Evolutionary conservation across 1,140 invertebrate genomes (phyloP).

Genomic region (Paraescarpia echinospica): DNA sequence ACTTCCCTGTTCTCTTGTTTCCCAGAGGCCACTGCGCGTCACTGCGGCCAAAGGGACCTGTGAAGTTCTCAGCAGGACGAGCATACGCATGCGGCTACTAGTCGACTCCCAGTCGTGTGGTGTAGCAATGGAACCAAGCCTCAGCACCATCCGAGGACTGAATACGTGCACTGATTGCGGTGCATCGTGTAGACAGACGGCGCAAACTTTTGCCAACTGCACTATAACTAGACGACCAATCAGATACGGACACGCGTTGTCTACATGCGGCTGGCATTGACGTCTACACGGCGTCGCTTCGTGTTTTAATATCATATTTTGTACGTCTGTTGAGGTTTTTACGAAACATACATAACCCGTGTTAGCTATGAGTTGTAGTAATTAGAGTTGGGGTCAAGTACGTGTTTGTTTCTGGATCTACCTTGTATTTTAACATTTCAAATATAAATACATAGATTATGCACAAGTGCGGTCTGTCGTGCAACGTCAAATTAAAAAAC

Average conservation of each 20-base stretch:
- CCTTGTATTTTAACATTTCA: no score
- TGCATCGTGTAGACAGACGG: background rate
- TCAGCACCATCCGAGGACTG: no score
- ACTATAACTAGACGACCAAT: background rate
- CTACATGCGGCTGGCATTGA: no score
- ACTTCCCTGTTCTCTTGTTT: background rate
- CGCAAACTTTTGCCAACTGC: background rate
- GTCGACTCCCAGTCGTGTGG: background rate
- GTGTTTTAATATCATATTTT: background rate
- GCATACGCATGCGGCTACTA: conserved; percentile 10
- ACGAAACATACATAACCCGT: background rate
- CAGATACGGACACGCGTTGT: background rate
- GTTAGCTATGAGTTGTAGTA: background rate
- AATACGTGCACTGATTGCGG: background rate
- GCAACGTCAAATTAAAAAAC: no score
- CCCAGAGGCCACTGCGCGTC: conserved; percentile 2
- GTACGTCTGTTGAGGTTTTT: background rate
- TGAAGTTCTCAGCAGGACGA: conserved; percentile 16
- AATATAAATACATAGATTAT: no score
- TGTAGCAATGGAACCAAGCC: background rate
- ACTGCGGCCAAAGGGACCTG: conserved; percentile 6
- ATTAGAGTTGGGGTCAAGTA: no score
- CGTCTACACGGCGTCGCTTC: no score
- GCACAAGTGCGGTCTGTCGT: no score
- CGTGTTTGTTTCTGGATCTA: no score